phyloP scores from a whole-genome alignment of 23 tunicate species.

The Trididemnum clinides region DNA sequence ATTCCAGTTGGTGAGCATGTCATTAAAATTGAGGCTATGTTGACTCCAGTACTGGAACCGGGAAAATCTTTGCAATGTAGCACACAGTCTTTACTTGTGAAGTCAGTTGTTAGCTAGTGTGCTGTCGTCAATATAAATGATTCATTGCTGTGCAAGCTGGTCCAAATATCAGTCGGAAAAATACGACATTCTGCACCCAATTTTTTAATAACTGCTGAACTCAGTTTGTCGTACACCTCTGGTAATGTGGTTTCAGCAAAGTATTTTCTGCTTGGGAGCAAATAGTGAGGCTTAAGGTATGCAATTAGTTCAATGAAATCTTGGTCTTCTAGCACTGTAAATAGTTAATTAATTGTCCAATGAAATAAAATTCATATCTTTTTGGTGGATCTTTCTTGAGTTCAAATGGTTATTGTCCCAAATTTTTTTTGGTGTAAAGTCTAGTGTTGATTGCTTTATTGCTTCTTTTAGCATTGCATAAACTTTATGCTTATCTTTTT shows the following conservation, averaged over 20 bases:
- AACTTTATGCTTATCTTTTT: not conserved
- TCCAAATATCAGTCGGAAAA: not conserved
- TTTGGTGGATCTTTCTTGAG: not conserved
- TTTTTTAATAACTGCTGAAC: not conserved
- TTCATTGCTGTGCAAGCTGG: not conserved
- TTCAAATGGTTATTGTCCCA: slow-evolving; percentile 1
- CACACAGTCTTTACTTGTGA: not conserved
- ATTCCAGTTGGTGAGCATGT: not conserved
- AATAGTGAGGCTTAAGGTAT: not conserved
- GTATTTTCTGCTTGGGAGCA: not conserved
- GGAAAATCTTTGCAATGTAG: not conserved
- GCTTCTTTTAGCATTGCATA: not conserved
- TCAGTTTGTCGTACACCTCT: not conserved
- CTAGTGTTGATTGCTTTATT: not conserved
- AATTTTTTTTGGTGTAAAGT: not conserved
- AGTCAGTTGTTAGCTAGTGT: not conserved
- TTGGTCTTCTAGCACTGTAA: not conserved
- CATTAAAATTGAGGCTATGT: not conserved
- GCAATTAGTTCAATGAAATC: slow-evolving; percentile 9
- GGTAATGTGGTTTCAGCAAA: not conserved
- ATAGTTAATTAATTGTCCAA: not conserved
- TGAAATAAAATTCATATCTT: not conserved
- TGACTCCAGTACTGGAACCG: not conserved
- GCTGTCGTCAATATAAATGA: not conserved
- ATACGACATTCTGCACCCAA: not conserved